Base-by-base conservation (phyloP, 2,113 vertebrate species). In the Oreotrochilus melanogaster region DNA sequence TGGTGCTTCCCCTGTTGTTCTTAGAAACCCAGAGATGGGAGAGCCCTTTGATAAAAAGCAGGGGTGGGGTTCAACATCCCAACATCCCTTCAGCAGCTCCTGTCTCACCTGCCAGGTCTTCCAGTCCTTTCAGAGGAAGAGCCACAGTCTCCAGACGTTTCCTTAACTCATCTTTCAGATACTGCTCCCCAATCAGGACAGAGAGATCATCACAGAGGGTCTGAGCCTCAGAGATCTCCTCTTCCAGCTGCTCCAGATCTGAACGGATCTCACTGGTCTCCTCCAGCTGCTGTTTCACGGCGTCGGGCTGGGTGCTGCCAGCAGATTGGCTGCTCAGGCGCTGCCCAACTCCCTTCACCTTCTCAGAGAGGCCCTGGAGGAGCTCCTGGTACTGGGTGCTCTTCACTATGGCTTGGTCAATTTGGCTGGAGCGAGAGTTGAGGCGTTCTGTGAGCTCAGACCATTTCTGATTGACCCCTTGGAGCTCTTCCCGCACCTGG, bases 261-360 rank as follows among this genome's bases (percentile, higher is more conserved):
- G 99, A 98, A n/a, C 99, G 98, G 96, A 99, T 98, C 97, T 99
- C 99, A 5, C 99, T 99, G 2, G 99, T 99, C 69, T 99, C 99
- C 93, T 99, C 99, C 72, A 99, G 98, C 74, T 99, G 99, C 21
- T 98, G 98, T 42, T 99, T 99, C 57, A 99, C 98, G 0, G 99
- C 99, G 7, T 99, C 99, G 0, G 99, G 99, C 90, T 99, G 99
- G 1, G 99, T 98, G 83, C 99, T 99, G 84, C 99, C 92, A 6
- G 99, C 98, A 15, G 99, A 98, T 93, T 99, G 99, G 56, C 95
- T 82, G 69, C 99, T 99, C 79, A 99, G 96, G 35, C 98, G 96
- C 92, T 99, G 98, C 4, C 98, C 97, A 16, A 99, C 98, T 1
- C 95, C 96, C 17, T 98, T 98, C 28, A 98, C 98, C 37, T 99